Base-by-base conservation (phyloP, 1,140 invertebrate species). In the Orius insidiosus region DNA sequence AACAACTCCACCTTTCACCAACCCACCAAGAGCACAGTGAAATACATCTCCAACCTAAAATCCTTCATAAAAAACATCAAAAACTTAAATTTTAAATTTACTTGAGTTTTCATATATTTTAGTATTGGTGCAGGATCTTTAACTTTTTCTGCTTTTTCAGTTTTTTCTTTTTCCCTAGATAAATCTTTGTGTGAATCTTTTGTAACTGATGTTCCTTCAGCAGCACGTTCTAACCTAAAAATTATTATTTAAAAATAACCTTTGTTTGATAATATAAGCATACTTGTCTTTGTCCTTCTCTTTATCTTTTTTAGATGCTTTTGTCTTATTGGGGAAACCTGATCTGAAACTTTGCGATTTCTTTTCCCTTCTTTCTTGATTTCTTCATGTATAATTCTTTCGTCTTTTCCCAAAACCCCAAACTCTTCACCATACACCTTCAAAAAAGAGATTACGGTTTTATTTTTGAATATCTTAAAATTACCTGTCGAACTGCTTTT, bases 1-100 rank as follows among this genome's bases (percentile, higher is more conserved):
- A 2, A 94, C 77, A 0, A 92, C 83, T 0, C 88, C 86, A 3
- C 89, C 85, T 69, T 98, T 98, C 0, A 92, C 72, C 37, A 98
- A 61, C 1, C 82, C 74, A 0, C 89, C 85, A 36, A 98, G 61
- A 0, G 90, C 86, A 40, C 81, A 76, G 59, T 97, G 92, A 54
- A 94, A 94, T 10, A 90, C 72, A 48, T 84, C 81, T 49, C 79
- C 76, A 6, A 85, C 78, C 71, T 81, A 56, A 34, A 43, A 16
- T 39, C n/a, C 11, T 38, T 38, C 3, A n/a, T 15, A 15, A 30
- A n/a, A 4, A 45, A 31, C 3, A 45, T 45, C 8, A 45, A 11
- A 11, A 10, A 14, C 9, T 46, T 36, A 46, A 19, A 16, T 6
- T 47, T 15, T 5, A n/a, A n/a, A n/a, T 9, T 61, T 55, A 87